A percentile compares a stretch with the other conserved stretches of the same genome.
Conservation (phyloP, 2,888 invertebrate genomes). For the Eudasyphora cyanicolor region DNA sequence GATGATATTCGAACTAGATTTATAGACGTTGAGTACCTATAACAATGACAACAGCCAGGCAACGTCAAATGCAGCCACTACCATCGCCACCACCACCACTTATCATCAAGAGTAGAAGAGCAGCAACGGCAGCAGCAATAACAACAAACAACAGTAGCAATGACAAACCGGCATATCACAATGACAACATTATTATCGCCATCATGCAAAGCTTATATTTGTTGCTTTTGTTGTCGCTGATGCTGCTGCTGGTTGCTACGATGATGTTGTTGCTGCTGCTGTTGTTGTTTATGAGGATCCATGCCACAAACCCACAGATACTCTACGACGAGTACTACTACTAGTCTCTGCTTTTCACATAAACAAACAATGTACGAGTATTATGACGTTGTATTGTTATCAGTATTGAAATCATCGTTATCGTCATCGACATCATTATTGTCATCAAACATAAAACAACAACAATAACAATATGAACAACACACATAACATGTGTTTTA, state of each 20-base stretch:
- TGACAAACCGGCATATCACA: slow-evolving; percentile 5
- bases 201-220: not conserved
- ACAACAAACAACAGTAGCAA: not conserved
- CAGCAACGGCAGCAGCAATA: not conserved
- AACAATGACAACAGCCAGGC: slow-evolving; percentile 17
- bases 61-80: not conserved
- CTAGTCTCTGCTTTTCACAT: too few species aligned
- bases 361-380: too few species aligned
- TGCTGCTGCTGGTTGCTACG: not conserved
- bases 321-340: too few species aligned
- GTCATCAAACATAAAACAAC: slow-evolving; percentile 19
- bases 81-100: not conserved
- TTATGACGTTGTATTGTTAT: not conserved
- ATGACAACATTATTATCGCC: slow-evolving; percentile 13
- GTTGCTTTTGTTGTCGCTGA: not conserved
- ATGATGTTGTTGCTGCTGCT: not conserved
- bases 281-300: not conserved
- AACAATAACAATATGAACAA: slow-evolving; percentile 7
- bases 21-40: slow-evolving; percentile 32
- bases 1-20: slow-evolving; percentile 24
- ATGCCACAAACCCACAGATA: too few species aligned
- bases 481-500: slow-evolving; percentile 19
- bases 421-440: not conserved
- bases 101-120: not conserved
- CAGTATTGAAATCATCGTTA: too few species aligned